Conservation (phyloP, 2,888 invertebrate genomes). For the Nomada fucata region DNA sequence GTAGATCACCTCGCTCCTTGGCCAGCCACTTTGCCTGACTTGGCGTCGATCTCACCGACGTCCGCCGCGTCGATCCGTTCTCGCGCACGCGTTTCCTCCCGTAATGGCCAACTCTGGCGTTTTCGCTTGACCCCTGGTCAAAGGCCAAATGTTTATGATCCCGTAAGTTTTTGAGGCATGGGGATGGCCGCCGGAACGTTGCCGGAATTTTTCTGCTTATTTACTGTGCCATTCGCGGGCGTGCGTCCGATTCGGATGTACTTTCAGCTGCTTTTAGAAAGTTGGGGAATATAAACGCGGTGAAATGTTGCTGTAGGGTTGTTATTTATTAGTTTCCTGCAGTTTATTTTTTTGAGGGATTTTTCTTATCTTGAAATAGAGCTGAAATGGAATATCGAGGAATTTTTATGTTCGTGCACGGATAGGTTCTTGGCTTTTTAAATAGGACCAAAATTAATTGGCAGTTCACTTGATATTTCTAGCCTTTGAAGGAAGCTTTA, state of each 20-base stretch:
- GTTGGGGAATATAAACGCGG: neutral
- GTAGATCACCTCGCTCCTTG: slow-evolving; percentile 61
- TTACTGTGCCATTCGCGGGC: slow-evolving; percentile 6
- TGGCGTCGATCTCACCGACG: slow-evolving; percentile 42
- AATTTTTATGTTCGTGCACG: no score
- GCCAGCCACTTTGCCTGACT: slow-evolving; percentile 42
- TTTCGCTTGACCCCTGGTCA: slow-evolving; percentile 67
- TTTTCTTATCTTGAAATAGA: no score
- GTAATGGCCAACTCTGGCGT: slow-evolving; percentile 29
- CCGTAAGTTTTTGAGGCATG: slow-evolving; percentile 72
- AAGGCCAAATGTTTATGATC: slow-evolving; percentile 68
- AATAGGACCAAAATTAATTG: no score
- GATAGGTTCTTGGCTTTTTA: no score
- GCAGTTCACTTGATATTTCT: no score
- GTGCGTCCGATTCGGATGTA: neutral
- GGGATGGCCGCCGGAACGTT: slow-evolving; percentile 32
- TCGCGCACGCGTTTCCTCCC: slow-evolving; percentile 26
- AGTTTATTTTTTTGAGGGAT: neutral
- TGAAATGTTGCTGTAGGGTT: neutral
- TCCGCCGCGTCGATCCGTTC: slow-evolving; percentile 12
- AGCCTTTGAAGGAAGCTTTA: no score
- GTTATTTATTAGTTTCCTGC: neutral
- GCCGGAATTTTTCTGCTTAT: slow-evolving; percentile 23
- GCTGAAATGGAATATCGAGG: no score
- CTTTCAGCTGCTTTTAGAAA: neutral